Evolutionary conservation across 2,888 invertebrate species (phyloP).

Genomic region (Thecophora atra): DNA sequence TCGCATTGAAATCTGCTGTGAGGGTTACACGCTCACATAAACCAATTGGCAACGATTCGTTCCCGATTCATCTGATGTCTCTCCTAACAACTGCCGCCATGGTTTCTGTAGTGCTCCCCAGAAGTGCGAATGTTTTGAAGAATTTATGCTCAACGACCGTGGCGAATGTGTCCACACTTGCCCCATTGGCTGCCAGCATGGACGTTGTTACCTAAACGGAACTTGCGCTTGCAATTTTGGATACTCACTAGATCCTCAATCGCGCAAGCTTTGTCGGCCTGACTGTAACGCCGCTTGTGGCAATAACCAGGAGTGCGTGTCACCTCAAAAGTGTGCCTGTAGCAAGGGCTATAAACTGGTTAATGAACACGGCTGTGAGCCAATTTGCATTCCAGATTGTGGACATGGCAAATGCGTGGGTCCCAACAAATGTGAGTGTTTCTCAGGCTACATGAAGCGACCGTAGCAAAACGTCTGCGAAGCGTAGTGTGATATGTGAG

Average conservation of each 20-base stretch:
- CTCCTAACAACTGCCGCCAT: constrained; percentile 66
- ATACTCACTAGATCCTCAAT: constrained; percentile 57
- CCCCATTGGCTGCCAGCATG: constrained; percentile 75
- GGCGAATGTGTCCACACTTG: constrained; percentile 73
- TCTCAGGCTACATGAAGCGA: constrained; percentile 65
- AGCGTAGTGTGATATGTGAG: constrained; percentile 60
- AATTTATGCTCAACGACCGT: constrained; percentile 55
- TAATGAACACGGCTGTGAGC: constrained; percentile 57
- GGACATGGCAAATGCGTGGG: constrained; percentile 60
- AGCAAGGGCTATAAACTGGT: constrained; percentile 55
- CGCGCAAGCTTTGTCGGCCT: constrained; percentile 60
- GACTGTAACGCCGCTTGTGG: constrained; percentile 62
- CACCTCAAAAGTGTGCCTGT: constrained; percentile 56
- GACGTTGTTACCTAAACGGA: constrained; percentile 71
- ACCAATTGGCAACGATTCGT: constrained; percentile 67
- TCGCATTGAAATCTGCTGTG: constrained; percentile 75
- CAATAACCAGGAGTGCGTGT: constrained; percentile 55
- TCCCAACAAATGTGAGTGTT: constrained; percentile 60
- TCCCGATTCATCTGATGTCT: constrained; percentile 61
- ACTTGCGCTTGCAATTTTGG: constrained; percentile 71
- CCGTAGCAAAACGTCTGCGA: constrained; percentile 58
- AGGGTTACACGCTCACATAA: constrained; percentile 72
- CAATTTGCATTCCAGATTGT: constrained; percentile 61
- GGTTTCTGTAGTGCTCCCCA: constrained; percentile 67
- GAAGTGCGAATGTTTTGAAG: constrained; percentile 61